phyloP scores from a whole-genome alignment of 2,888 invertebrate species.

The Drepanosiphum platanoidis region DNA sequence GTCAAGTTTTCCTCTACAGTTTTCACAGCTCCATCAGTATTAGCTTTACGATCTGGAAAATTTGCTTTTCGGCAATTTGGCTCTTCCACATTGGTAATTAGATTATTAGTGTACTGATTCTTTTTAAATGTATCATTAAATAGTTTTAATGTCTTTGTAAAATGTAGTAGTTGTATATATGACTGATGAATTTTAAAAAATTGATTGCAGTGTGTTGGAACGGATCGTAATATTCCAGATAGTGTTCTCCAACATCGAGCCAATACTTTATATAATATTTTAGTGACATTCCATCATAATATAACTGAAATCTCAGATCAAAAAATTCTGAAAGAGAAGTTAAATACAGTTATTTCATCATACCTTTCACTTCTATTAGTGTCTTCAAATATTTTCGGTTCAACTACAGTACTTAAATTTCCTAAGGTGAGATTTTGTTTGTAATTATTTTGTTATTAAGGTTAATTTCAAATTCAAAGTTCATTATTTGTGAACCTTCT shows the following conservation, averaged over 20 bases:
- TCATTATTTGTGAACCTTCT: constrained; percentile 65
- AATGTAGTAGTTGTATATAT: not conserved
- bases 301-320: constrained; percentile 70
- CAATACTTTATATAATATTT: constrained; percentile 78
- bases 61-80: constrained; percentile 86
- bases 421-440: constrained; percentile 75
- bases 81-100: constrained; percentile 80
- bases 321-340: constrained; percentile 76
- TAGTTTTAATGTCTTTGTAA: not conserved
- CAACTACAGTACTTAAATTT: constrained; percentile 81
- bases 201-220: constrained; percentile 80
- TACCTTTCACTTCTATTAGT: constrained; percentile 86
- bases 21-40: constrained; percentile 80
- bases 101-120: not conserved
- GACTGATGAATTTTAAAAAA: not conserved
- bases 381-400: constrained; percentile 84
- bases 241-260: constrained; percentile 83
- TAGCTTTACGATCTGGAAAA: constrained; percentile 87
- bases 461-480: not conserved
- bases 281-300: constrained; percentile 87
- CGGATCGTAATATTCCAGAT: constrained; percentile 85
- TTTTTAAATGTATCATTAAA: not conserved
- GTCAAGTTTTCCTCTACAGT: constrained; percentile 82
- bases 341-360: constrained; percentile 88
- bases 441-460: not conserved